phyloP scores from a whole-genome alignment of 2,797 vertebrate species.

The Cichlasoma orientale region DNA sequence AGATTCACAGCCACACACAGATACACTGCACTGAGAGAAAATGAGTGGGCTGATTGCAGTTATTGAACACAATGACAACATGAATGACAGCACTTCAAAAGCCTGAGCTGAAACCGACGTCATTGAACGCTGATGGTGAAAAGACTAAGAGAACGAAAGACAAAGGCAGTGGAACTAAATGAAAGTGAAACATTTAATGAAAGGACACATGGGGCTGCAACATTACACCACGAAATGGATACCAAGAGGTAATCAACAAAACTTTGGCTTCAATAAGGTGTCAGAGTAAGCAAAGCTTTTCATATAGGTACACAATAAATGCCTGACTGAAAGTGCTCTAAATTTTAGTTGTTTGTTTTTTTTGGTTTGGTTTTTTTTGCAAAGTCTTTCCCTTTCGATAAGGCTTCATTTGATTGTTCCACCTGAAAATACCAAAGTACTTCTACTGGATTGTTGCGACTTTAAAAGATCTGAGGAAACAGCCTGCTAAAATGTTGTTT shows the following conservation, averaged over 20 bases:
- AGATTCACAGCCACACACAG: conserved; percentile 16
- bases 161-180: conserved; percentile 3
- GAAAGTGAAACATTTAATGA: background rate
- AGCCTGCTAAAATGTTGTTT: conserved; percentile 9
- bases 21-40: conserved; percentile 11
- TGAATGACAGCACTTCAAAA: conserved; percentile 69
- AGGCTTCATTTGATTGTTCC: no score
- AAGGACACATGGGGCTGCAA: background rate
- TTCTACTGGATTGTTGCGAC: background rate
- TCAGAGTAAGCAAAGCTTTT: background rate
- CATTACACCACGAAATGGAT: background rate
- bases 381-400: background rate
- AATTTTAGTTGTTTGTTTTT: fast-evolving
- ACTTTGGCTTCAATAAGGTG: background rate
- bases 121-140: conserved; percentile 47
- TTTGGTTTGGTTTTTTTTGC: background rate
- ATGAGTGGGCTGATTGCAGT: conserved; percentile 67
- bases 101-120: conserved; percentile 62
- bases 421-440: background rate
- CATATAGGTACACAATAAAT: background rate
- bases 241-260: background rate
- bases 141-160: conserved; percentile 14
- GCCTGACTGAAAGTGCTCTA: background rate
- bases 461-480: background rate
- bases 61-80: conserved; percentile 61